Conservation (phyloP, 2,888 invertebrate species). For the Phortica magna region DNA sequence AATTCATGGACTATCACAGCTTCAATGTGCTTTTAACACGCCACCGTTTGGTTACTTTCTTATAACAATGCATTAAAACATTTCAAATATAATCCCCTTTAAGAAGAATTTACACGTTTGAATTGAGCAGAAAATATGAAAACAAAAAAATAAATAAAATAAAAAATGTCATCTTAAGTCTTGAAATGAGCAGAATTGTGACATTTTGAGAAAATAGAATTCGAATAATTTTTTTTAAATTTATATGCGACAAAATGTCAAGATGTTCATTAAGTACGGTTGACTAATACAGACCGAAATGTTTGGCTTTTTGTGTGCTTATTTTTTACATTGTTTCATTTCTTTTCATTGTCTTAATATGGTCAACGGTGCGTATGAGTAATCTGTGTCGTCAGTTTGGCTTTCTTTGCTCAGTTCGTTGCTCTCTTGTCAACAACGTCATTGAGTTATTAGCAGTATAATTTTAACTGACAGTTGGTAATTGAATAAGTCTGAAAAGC, state of each 20-base stretch:
- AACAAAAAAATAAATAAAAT: too few relatives aligned
- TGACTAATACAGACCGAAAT: neutral
- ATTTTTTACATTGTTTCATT: too few relatives aligned
- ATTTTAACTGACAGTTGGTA: conserved; percentile 51
- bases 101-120: neutral
- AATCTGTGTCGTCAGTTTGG: neutral
- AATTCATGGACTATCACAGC: too few relatives aligned
- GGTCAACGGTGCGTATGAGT: conserved; percentile 7
- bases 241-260: conserved; percentile 39
- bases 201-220: too few relatives aligned
- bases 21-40: too few relatives aligned
- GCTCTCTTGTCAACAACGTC: neutral
- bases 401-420: conserved; percentile 1
- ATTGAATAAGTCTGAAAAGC: neutral
- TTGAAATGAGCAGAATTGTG: too few relatives aligned
- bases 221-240: conserved; percentile 6
- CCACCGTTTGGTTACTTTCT: too few relatives aligned
- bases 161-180: neutral
- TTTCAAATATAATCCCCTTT: neutral
- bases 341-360: too few relatives aligned
- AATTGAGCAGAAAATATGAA: neutral
- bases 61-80: too few relatives aligned
- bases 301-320: neutral
- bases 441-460: conserved; percentile 27
- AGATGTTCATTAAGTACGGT: neutral